phyloP scores from a whole-genome alignment of 1,140 invertebrate genomes.

The Meloidogyne hapla region DNA sequence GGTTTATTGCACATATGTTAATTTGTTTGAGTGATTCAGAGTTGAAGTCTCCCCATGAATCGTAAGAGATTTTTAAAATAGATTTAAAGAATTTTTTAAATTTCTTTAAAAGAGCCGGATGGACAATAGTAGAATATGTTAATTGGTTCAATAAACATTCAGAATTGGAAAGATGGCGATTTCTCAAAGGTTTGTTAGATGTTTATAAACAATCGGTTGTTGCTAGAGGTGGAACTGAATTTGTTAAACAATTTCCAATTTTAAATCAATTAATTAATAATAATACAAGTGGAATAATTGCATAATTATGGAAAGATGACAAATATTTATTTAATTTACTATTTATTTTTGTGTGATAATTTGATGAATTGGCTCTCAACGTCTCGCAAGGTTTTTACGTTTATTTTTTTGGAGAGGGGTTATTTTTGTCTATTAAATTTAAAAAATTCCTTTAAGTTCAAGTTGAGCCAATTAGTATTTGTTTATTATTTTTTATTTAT shows the following conservation, averaged over 20 bases:
- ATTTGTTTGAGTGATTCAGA: constrained; percentile 43
- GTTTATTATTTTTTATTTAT: too few species aligned
- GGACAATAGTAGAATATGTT: constrained; percentile 54
- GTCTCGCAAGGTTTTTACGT: too few species aligned
- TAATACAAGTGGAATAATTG: background rate
- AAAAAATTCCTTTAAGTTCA: too few species aligned
- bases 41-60: constrained; percentile 49
- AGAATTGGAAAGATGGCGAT: constrained; percentile 49
- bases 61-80: background rate
- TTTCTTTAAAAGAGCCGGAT: constrained; percentile 43
- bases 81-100: background rate
- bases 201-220: constrained; percentile 57
- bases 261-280: constrained; percentile 42
- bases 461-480: too few species aligned
- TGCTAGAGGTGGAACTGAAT: constrained; percentile 43
- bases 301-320: background rate
- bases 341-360: too few species aligned
- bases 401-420: too few species aligned
- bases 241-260: constrained; percentile 46
- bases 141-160: constrained; percentile 53
- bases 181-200: constrained; percentile 49
- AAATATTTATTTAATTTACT: background rate
- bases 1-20: constrained; percentile 47
- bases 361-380: too few species aligned
- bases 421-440: too few species aligned